Conservation (phyloP, 2,888 invertebrate species). For the Ochropleura leucogaster region DNA sequence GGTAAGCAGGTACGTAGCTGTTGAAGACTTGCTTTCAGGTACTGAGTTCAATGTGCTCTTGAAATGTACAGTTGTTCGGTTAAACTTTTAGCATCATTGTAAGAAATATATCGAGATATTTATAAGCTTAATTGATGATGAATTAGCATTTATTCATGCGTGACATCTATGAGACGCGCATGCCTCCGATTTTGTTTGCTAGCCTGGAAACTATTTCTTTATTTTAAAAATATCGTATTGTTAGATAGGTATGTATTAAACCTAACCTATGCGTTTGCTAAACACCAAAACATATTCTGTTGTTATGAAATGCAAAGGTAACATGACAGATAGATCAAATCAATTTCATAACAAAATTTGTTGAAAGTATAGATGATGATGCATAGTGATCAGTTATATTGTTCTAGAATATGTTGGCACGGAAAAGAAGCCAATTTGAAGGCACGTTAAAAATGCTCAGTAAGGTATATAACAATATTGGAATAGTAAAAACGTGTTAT, state of each 20-base stretch:
- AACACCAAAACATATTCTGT: background rate
- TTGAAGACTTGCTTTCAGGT: background rate
- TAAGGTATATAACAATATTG: background rate
- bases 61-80: background rate
- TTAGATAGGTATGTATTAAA: too few species aligned
- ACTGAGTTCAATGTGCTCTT: conserved; percentile 14
- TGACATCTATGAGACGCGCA: background rate
- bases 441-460: background rate
- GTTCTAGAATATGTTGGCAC: background rate
- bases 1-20: background rate
- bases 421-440: background rate
- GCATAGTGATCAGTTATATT: background rate
- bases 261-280: background rate
- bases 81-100: background rate
- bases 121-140: background rate
- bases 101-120: background rate
- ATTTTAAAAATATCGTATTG: too few species aligned
- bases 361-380: background rate
- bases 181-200: too few species aligned
- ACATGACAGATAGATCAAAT: too few species aligned
- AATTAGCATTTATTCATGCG: background rate
- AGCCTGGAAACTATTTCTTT: too few species aligned
- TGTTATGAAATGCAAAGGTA: too few species aligned
- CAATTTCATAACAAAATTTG: background rate
- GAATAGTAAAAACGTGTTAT: background rate